Base-by-base conservation (phyloP, 2,113 vertebrate genomes). In the Pollachius pollachius region DNA sequence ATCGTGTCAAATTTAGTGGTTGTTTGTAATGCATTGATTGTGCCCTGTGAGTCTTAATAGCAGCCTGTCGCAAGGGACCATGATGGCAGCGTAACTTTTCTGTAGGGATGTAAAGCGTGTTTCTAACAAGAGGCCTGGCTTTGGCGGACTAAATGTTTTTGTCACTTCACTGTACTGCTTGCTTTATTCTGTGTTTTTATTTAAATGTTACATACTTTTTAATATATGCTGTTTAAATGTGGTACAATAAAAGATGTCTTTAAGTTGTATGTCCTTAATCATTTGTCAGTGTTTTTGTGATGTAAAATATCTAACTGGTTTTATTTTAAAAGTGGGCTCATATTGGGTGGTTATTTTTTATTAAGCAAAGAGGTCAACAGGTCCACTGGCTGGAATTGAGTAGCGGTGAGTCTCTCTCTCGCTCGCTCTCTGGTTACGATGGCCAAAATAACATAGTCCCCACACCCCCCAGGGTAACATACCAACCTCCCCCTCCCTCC, bases 191-290 rank as follows among this genome's bases (percentile, higher is more conserved):
- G 71, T 79, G 8, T 77, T 87, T 77, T 78, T 86, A 82, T 90
- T 90, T 88, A 85, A 89, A 71, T 89, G 85, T 89, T 82, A 71
- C 76, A 64, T 67, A 19, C 70, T 58, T 62, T 67, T 41, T 65
- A 67, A 57, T 57, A 57, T 57, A 57, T n/a, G 54, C 54, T 57
- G 54, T 57, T 57, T 7, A 17, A 57, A 57, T 57, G 16, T 57
- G n/a, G 54, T 57, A 57, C n/a, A 57, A 57, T 57, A n/a, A 57
- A 57, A 57, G 54, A 57, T 13, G 9, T 57, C 54, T 57, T 57
- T 57, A 57, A 57, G 17, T 57, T 57, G 17, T 57, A 57, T n/a
- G 12, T 54, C 52, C 30, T 34, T 34, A 34, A 34, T 34, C 30
- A 34, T 34, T 34, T 34, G 30, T 34, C 4, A 5, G 30, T 34